A percentile compares a stretch with the other conserved stretches of the same genome.
Evolutionary conservation across 2,888 invertebrate genomes (phyloP).

Genomic region (Ichneumon xanthorius): DNA sequence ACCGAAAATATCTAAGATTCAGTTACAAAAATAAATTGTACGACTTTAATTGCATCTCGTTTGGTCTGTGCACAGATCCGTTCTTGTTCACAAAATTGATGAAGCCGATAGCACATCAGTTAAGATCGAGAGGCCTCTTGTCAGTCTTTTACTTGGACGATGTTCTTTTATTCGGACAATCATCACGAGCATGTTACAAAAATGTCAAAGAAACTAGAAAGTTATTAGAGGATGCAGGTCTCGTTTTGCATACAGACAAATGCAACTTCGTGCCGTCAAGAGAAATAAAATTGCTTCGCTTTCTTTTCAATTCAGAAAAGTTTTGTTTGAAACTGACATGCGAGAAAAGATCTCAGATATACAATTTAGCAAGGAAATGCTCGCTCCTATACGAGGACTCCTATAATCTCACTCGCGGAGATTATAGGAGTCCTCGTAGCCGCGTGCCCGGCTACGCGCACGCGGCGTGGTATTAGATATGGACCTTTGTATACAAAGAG

Average conservation of each 20-base stretch:
- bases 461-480: too few species aligned
- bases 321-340: slow-evolving; percentile 23
- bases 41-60: slow-evolving; percentile 30
- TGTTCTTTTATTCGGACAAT: not conserved
- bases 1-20: slow-evolving; percentile 33
- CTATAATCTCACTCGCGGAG: too few species aligned
- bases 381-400: too few species aligned
- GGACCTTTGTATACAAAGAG: slow-evolving; percentile 33
- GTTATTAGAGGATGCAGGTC: too few species aligned
- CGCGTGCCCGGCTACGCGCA: slow-evolving; percentile 31
- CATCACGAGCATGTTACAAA: not conserved
- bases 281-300: slow-evolving; percentile 37
- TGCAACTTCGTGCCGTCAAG: not conserved
- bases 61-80: slow-evolving; percentile 28
- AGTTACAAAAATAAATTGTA: slow-evolving; percentile 14
- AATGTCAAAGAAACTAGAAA: not conserved
- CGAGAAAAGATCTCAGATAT: slow-evolving; percentile 32
- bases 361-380: slow-evolving; percentile 19
- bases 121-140: slow-evolving; percentile 27
- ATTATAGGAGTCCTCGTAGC: slow-evolving; percentile 24
- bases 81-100: slow-evolving; percentile 29
- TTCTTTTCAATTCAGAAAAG: slow-evolving; percentile 19
- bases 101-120: slow-evolving; percentile 4
- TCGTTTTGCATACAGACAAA: slow-evolving; percentile 13
- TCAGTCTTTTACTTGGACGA: slow-evolving; percentile 42